Conservation (phyloP, 2,888 invertebrate species). For the Calameuta idolon region DNA sequence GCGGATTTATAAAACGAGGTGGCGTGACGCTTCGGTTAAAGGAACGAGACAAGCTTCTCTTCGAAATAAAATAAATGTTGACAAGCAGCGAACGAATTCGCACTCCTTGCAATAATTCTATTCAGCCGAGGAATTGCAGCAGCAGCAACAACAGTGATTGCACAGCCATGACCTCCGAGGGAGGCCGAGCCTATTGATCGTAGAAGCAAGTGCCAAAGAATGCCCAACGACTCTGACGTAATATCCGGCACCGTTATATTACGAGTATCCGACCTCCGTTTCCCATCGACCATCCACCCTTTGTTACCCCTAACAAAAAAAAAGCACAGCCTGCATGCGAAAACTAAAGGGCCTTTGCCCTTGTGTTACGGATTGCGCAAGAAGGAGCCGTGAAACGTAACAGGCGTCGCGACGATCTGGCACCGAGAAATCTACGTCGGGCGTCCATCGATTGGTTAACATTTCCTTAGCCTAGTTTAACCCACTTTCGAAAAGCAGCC, state of each 20-base stretch:
- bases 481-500: background rate
- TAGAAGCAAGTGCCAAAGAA: conserved; percentile 46
- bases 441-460: background rate
- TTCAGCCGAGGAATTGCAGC: conserved; percentile 11
- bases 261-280: background rate
- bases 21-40: background rate
- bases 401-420: background rate
- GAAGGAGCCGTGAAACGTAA: background rate
- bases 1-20: background rate
- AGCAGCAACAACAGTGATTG: conserved; percentile 17
- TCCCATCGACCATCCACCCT: background rate
- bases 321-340: background rate
- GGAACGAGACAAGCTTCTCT: background rate
- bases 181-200: conserved; percentile 52
- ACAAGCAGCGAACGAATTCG: conserved; percentile 15
- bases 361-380: background rate
- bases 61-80: background rate
- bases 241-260: conserved; percentile 40
- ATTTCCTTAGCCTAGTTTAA: conserved; percentile 2
- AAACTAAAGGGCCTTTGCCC: background rate
- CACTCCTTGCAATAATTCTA: background rate
- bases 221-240: conserved; percentile 43
- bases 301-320: background rate
- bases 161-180: conserved; percentile 35
- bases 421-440: background rate